Evolutionary conservation across 2,797 vertebrate genomes (phyloP).

Genomic region (Sciurus carolinensis): DNA sequence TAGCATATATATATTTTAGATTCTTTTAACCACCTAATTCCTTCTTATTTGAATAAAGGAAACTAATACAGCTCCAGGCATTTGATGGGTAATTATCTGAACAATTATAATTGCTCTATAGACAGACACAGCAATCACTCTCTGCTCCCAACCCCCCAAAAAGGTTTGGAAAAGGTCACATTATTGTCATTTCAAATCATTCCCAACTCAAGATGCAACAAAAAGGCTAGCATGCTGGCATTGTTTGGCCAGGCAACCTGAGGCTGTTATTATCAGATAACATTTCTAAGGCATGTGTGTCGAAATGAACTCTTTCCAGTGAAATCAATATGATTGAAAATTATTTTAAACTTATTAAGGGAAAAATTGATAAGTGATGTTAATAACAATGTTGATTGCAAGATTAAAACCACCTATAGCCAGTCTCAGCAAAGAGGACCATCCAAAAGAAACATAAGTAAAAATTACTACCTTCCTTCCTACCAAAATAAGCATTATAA

Average conservation of each 20-base stretch:
- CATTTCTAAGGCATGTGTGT: not conserved
- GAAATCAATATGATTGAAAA: conserved; percentile 33
- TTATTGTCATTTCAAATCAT: not conserved
- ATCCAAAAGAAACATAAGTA: not conserved
- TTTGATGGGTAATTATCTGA: conserved; percentile 30
- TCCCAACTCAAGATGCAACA: conserved; percentile 35
- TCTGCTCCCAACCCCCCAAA: not conserved
- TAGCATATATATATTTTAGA: not conserved
- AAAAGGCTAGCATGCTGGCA: not conserved
- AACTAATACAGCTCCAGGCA: not conserved
- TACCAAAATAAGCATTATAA: not conserved
- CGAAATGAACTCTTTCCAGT: not conserved
- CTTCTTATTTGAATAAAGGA: conserved; percentile 7
- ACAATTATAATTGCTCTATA: not conserved
- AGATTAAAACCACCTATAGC: conserved; percentile 16
- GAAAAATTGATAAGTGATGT: not conserved
- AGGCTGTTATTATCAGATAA: not conserved
- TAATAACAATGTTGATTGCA: not conserved
- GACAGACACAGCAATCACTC: not conserved
- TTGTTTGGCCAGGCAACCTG: not conserved
- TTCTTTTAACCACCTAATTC: not conserved
- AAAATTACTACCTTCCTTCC: not conserved
- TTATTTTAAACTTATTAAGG: not conserved
- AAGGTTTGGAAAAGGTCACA: not conserved
- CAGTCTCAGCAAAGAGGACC: not conserved